Base-by-base conservation (phyloP, 2,888 invertebrate genomes). In the Sepiola atlantica region DNA sequence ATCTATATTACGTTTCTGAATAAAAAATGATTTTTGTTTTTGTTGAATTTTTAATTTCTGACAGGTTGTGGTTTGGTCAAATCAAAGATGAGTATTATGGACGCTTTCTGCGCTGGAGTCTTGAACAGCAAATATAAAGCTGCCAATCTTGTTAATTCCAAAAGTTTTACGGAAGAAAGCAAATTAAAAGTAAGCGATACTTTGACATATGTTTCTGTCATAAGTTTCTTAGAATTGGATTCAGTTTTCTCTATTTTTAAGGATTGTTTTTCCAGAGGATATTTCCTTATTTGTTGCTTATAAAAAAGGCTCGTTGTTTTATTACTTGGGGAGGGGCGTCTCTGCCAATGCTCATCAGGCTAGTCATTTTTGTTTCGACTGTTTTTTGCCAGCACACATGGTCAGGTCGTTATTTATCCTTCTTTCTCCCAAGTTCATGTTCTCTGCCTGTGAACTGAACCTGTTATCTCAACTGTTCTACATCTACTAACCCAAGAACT, bases 141-240 rank as follows among this genome's bases (percentile, higher is more conserved):
- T 92, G 55, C 54, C 28, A 92, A 92, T 92, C 45, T 92, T 45
- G 92, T 92, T n/a, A 92, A 92, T 92, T 45, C 92, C n/a, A 12
- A 24, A n/a, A 92, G 55, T 28, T 55, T 92, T 55, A 55, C 55
- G 18, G 92, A 92, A n/a, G 54, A 92, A 55, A 92, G 55, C 28
- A 92, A 92, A 55, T 55, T 92, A 55, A n/a, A 92, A 18, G 92
- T 92, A 92, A 92, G 77, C n/a, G 12, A 14, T 77, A 28, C 14
- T 21, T 0, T 21, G 57, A 21, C 21, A 6, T 21, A 20, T 20
- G n/a, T 92, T 92, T 16, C 54, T 92, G 0, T 54, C 54, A n/a
- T n/a, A n/a, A n/a, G n/a, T 16, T 45, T 24, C 18, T 35, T 92
- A 45, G 8, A n/a, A n/a, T n/a, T 45, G 4, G 45, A 28, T 35